Conservation (phyloP, 2,888 invertebrate species). For the Sylvicola cinctus region DNA sequence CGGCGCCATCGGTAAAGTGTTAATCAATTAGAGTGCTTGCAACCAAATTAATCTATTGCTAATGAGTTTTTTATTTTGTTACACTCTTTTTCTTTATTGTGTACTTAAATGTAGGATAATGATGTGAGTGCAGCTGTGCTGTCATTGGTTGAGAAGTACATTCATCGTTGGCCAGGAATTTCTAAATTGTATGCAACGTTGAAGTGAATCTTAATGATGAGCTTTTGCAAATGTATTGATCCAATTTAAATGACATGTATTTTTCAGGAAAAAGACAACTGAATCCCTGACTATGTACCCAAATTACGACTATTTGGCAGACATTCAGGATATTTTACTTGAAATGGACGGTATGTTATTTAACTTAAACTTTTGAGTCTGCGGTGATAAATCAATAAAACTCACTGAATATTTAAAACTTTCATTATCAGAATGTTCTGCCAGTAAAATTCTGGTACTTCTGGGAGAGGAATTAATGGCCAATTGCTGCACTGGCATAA, state of each 20-base stretch:
- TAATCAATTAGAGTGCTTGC: background rate
- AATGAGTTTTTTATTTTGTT: too few relatives aligned
- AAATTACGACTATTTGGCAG: conserved; percentile 24
- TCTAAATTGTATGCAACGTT: conserved; percentile 18
- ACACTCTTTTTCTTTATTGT: too few relatives aligned
- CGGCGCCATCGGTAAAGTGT: conserved; percentile 52
- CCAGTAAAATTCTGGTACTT: conserved; percentile 41
- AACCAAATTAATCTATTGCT: too few relatives aligned
- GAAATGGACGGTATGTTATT: conserved; percentile 18
- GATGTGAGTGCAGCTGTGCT: conserved; percentile 44
- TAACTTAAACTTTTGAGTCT: too few relatives aligned
- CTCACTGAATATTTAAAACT: too few relatives aligned
- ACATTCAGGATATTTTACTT: conserved; percentile 22
- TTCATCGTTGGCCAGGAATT: conserved; percentile 26
- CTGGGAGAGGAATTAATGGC: conserved; percentile 61
- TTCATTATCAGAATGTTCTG: conserved; percentile 28
- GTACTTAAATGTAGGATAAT: conserved; percentile 32
- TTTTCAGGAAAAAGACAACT: conserved; percentile 18
- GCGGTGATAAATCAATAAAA: too few relatives aligned
- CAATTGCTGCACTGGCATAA: conserved; percentile 48
- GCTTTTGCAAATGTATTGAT: background rate
- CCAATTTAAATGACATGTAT: background rate
- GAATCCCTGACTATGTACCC: conserved; percentile 19
- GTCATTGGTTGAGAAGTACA: conserved; percentile 41
- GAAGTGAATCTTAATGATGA: background rate